These are phyloP conservation scores for Andrena trimmerana DNA, from an alignment of 2,888 invertebrate species.

Conservation along the genomic window DNA sequence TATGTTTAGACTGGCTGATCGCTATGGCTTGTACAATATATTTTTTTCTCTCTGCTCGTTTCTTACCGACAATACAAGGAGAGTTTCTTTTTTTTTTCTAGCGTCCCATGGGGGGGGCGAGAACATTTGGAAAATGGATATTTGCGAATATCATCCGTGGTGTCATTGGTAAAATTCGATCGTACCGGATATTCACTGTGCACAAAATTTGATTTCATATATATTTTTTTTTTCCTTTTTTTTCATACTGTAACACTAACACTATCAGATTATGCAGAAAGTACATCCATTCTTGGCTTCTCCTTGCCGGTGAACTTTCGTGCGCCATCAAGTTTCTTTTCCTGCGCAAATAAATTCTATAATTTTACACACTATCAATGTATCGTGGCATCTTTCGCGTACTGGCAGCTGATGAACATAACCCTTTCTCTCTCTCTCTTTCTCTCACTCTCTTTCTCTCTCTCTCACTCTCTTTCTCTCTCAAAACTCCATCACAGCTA, in stretches of 20 bases:
- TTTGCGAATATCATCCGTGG: conserved; percentile 24
- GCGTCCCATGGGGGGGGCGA: conserved; percentile 29
- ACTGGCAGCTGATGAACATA: conserved; percentile 68
- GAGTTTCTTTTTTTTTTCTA: conserved; percentile 25
- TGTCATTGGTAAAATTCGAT: conserved; percentile 29
- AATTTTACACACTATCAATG: conserved; percentile 74
- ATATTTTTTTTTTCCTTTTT: neutral
- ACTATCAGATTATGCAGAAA: conserved; percentile 64
- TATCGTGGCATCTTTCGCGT: conserved; percentile 64
- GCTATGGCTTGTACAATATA: conserved; percentile 54
- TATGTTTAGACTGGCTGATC: conserved; percentile 62
- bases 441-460: conserved; percentile 34
- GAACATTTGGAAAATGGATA: conserved; percentile 35
- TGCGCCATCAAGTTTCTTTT: conserved; percentile 77
- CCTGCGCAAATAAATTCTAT: conserved; percentile 82
- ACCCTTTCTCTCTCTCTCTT: conserved; percentile 2
- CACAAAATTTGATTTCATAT: conserved; percentile 35
- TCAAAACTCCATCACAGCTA: conserved; percentile 78
- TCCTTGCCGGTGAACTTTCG: conserved; percentile 76
- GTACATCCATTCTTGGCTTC: conserved; percentile 71
- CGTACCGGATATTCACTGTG: conserved; percentile 19
- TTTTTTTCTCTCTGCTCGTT: conserved; percentile 23
- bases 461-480: too few relatives aligned
- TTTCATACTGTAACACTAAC: conserved; percentile 29
- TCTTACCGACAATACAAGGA: conserved; percentile 60